Base-by-base conservation (phyloP, 2,888 invertebrate genomes). In the Agonopterix arenella region DNA sequence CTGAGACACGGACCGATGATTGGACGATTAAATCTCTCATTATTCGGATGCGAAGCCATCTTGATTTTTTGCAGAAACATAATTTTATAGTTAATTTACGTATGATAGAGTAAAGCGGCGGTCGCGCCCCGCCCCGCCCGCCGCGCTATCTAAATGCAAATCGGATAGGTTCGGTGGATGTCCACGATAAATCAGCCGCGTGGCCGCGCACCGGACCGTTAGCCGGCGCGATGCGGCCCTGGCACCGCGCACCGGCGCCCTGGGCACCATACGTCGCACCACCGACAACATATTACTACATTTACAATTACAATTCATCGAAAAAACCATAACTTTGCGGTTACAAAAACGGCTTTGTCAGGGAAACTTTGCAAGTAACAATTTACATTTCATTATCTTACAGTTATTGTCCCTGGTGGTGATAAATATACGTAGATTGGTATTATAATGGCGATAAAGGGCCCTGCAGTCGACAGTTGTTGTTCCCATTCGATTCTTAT, bases 91-190 rank as follows among this genome's bases (percentile, higher is more conserved):
- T 76, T 78, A 84, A 84, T 85, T 82, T 83, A 80, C 78, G 73
- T 71, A 69, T 62, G 72, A 80, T 82, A 84, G 77, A 80, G 83
- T 80, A 74, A 80, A 76, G 65, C 66, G 55, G 46, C 47, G 44
- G 52, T 42, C 48, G 50, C 48, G 61, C 57, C 64, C 56, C 49
- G 58, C 64, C 62, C 66, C 62, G 65, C 60, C 71, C 69, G 66
- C 64, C 61, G 69, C 66, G 79, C 84, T 84, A 86, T 88, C 88
- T 88, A 89, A 86, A 89, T 89, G 88, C 88, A 86, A 89, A 89
- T 89, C 84, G 82, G 81, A 83, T 85, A 84, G 83, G 28, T 84
- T 80, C 80, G 73, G 77, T 81, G 80, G 84, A 83, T 80, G 84
- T 80, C 75, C 74, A 71, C 80, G 76, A 86, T 86, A 88, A 86